phyloP scores from a whole-genome alignment of 2,797 vertebrate genomes.

The Hipposideros larvatus region DNA sequence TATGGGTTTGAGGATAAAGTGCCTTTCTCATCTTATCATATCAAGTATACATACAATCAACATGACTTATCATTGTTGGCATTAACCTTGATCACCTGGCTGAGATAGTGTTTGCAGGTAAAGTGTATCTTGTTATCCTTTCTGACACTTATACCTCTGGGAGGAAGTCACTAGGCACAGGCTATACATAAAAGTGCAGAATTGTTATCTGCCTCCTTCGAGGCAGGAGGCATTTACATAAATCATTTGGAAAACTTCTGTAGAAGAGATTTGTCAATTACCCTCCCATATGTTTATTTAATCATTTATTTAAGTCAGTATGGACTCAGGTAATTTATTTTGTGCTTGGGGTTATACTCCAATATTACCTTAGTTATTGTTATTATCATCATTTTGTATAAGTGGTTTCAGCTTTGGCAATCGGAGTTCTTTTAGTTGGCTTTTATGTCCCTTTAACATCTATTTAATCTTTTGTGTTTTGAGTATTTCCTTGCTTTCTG shows the following conservation, averaged over 20 bases:
- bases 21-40: not conserved
- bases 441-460: too few species aligned
- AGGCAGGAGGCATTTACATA: not conserved
- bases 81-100: too few species aligned
- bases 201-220: not conserved
- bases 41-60: not conserved
- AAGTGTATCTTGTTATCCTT: not conserved
- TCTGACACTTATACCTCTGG: not conserved
- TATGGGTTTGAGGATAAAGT: not conserved
- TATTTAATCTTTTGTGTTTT: too few species aligned
- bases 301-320: not conserved
- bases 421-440: not conserved
- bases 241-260: not conserved
- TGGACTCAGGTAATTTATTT: not conserved
- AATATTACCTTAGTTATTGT: not conserved
- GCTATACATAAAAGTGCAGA: not conserved
- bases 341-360: not conserved
- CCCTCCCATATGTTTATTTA: not conserved
- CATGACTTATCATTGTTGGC: too few species aligned
- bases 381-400: not conserved
- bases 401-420: not conserved
- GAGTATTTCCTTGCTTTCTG: not conserved
- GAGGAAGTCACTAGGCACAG: not conserved
- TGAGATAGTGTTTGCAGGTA: not conserved
- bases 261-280: not conserved